phyloP scores from a whole-genome alignment of 1,140 invertebrate species.

The Luehdorfia chinensis region DNA sequence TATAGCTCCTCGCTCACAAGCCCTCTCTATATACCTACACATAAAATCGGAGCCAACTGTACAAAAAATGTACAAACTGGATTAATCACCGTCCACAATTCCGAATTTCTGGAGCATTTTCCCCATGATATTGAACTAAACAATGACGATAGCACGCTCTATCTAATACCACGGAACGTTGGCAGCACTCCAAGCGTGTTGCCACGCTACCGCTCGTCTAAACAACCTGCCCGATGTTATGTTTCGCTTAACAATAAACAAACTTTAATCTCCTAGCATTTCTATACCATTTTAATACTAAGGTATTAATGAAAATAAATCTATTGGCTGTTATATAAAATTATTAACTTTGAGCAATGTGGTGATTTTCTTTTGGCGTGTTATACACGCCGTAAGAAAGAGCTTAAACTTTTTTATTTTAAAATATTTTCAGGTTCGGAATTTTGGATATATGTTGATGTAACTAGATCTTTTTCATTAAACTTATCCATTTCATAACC shows the following conservation, averaged over 20 bases:
- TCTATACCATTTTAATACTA: slow-evolving; percentile 7
- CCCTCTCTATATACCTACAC: background rate
- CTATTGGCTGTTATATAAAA: too few relatives aligned
- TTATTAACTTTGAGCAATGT: too few relatives aligned
- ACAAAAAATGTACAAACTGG: background rate
- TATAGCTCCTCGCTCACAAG: background rate
- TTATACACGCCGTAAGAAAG: too few relatives aligned
- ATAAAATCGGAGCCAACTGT: background rate
- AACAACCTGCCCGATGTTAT: slow-evolving; percentile 36
- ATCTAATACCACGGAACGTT: slow-evolving; percentile 48
- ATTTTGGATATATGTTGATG: too few relatives aligned
- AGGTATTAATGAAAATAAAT: slow-evolving; percentile 12
- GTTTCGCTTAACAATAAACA: slow-evolving; percentile 36
- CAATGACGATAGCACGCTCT: slow-evolving; percentile 44
- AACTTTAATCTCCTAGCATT: slow-evolving; percentile 19
- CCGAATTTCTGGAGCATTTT: slow-evolving; percentile 6
- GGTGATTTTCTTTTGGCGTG: too few relatives aligned
- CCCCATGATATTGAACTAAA: slow-evolving; percentile 28
- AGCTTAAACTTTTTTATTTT: too few relatives aligned
- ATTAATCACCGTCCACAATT: slow-evolving; percentile 1
- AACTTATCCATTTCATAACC: too few relatives aligned
- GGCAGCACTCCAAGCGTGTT: slow-evolving; percentile 54
- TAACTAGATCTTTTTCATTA: too few relatives aligned
- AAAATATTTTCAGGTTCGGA: too few relatives aligned
- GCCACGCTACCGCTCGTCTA: slow-evolving; percentile 35